Evolutionary conservation across 2,113 vertebrate species (phyloP), one percentile per base, ranked within the genome.

Genomic region (Strix aluco): DNA sequence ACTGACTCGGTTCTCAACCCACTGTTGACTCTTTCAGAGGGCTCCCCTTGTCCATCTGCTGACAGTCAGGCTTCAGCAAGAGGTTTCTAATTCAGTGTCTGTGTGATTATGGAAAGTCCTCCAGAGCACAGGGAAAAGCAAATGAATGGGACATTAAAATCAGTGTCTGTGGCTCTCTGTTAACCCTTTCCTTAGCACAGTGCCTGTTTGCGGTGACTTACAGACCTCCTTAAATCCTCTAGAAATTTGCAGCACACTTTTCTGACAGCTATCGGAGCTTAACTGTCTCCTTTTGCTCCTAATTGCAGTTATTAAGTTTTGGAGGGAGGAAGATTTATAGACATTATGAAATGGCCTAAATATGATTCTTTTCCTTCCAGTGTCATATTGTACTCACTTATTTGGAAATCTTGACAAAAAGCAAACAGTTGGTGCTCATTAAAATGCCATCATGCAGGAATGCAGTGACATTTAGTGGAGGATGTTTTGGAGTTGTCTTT

Each of bases 221-320:
- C 57, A 90, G 62, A 59, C 29, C 67, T 94, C 77, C 81, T 83
- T 67, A 75, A 71, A 71, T 52, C 16, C 73, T 62, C 62, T 65
- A 51, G 52, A 80, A 66, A n/a, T 71, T 84, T 44, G 20, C 62
- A 83, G 62, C 14, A 25, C 36, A 38, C 46, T 90, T 83, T 59
- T 62, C 69, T 90, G 86, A 71, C 90, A 94, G 78, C 73, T 61
- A 17, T 23, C 6, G 3, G 52, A 87, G 34, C 63, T 62, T 30
- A 75, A 52, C 52, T 47, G 4, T 65, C 54, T 82, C 81, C 44
- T 84, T 80, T 84, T 40, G 47, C 69, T 92, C 47, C 42, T 92
- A 84, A 92, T 87, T 87, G 86, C 73, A 75, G 82, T 87, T 94
- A 90, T 96, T 94, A 92, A 90, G 52, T 96, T 90, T 81, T 58